Percentiles rank a stretch among this genome's conserved stretches.
phyloP scores from a whole-genome alignment of 2,888 invertebrate genomes.

The Harpagoxenus sublaevis region DNA sequence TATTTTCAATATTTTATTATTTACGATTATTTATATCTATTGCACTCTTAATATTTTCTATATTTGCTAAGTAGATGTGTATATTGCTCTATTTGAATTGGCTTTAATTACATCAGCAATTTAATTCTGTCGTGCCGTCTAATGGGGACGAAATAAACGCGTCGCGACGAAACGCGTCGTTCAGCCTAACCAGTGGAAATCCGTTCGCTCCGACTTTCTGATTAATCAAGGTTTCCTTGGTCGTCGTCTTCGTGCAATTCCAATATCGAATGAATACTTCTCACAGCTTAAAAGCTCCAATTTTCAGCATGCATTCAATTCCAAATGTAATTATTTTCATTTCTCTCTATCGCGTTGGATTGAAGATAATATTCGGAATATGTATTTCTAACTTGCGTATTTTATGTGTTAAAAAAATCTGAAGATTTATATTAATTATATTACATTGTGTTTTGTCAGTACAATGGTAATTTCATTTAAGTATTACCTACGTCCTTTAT shows the following conservation, averaged over 20 bases:
- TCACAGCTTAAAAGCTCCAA: background rate
- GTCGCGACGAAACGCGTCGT: conserved; percentile 17
- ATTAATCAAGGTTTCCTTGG: conserved; percentile 35
- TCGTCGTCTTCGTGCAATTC: conserved; percentile 13
- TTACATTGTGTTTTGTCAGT: background rate
- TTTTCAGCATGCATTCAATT: conserved; percentile 13
- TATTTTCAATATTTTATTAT: conserved; percentile 8
- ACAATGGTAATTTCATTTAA: background rate
- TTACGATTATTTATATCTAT: background rate
- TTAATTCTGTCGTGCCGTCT: conserved; percentile 59
- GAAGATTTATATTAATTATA: background rate
- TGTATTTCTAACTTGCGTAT: background rate
- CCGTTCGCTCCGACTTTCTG: conserved; percentile 24
- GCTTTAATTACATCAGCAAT: conserved; percentile 52
- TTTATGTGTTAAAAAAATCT: background rate
- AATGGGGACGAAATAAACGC: conserved; percentile 35
- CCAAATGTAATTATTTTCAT: conserved; percentile 4
- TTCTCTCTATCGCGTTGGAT: background rate
- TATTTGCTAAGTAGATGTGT: background rate
- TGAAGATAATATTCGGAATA: background rate
- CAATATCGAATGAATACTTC: conserved; percentile 4
- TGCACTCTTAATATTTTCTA: conserved; percentile 16
- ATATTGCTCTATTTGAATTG: conserved; percentile 17
- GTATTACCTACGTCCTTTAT: background rate
- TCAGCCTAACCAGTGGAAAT: conserved; percentile 31